Evolutionary conservation across 2,888 invertebrate genomes (phyloP).

Genomic region (Andrena minutula): DNA sequence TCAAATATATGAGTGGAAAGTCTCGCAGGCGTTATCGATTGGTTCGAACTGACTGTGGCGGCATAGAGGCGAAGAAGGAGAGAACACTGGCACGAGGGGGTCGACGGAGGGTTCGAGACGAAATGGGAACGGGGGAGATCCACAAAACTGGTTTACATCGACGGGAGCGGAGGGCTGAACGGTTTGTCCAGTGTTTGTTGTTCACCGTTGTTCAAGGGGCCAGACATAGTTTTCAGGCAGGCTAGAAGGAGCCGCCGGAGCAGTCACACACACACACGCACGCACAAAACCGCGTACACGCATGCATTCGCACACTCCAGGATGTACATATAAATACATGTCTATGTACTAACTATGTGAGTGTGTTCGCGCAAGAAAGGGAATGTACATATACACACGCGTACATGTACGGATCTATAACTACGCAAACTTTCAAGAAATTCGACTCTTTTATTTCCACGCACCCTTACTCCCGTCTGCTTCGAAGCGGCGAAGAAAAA

Average conservation of each 20-base stretch:
- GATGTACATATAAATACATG: not conserved
- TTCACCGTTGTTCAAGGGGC: conserved; percentile 78
- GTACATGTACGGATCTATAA: not conserved
- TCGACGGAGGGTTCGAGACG: conserved; percentile 59
- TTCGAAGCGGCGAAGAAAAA: conserved; percentile 70
- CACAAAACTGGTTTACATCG: conserved; percentile 74
- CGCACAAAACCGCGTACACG: not conserved
- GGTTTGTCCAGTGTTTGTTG: conserved; percentile 80
- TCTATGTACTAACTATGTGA: not conserved
- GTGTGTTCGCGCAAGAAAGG: not conserved
- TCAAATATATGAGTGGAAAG: conserved; percentile 84
- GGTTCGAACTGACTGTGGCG: conserved; percentile 67
- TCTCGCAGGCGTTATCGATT: conserved; percentile 82
- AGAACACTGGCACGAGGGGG: conserved; percentile 51
- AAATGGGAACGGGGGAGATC: conserved; percentile 58
- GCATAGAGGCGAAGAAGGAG: conserved; percentile 60
- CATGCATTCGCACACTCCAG: no score
- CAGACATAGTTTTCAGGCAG: conserved; percentile 79
- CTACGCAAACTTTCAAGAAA: conserved; percentile 75
- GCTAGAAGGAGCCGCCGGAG: conserved; percentile 64
- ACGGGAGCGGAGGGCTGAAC: conserved; percentile 64
- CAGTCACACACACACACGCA: conserved; percentile 12
- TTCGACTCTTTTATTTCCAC: conserved; percentile 77
- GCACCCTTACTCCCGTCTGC: conserved; percentile 51
- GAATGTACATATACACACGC: not conserved